Evolutionary conservation across 2,113 vertebrate genomes (phyloP), one percentile per base, ranked within the genome.

Genomic region (Hippocampus barbouri): DNA sequence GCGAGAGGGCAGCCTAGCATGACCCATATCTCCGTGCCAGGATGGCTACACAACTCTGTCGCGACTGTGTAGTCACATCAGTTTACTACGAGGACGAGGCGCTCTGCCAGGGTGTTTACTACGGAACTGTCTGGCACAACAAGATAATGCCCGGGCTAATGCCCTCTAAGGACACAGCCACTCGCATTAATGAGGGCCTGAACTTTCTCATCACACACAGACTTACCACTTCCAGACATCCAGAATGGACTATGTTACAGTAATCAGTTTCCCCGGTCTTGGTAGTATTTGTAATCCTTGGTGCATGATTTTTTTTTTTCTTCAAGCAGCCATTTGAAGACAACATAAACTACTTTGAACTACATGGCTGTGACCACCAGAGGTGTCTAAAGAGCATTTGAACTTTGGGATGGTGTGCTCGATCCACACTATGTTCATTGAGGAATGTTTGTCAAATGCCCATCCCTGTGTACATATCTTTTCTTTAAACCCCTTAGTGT

Each of bases 11-110:
- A 91, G 80, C 79, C 83, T 80, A 72, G 77, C 74, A 71, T 86
- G 89, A 90, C 86, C 90, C 86, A 90, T 75, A 89, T 90, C 87
- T 79, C 53, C 20, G 68, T 88, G 89, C 88, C 89, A 89, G 87
- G 72, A 83, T 12, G 69, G 83, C 83, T 80, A 75, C 82, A 85
- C 71, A 72, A 66, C 74, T 74, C 72, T 27, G 53, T 68, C 76
- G 78, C 73, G 25, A 74, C 74, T 20, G 66, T 34, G 76, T 70
- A 8, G 59, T 73, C 83, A 74, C 78, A 81, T 69, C 82, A 83
- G 47, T 89, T 89, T 86, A 89, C 83, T 87, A 86, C 65, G 68
- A 9, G 59, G 59, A 86, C 67, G 68, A 86, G 86, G 83, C 79
- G 77, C 71, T 66, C 45, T 81, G 87, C 87, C 88, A 89, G 83